Evolutionary conservation across 2,797 vertebrate genomes (phyloP).

Genomic region (Sebastes alutus): DNA sequence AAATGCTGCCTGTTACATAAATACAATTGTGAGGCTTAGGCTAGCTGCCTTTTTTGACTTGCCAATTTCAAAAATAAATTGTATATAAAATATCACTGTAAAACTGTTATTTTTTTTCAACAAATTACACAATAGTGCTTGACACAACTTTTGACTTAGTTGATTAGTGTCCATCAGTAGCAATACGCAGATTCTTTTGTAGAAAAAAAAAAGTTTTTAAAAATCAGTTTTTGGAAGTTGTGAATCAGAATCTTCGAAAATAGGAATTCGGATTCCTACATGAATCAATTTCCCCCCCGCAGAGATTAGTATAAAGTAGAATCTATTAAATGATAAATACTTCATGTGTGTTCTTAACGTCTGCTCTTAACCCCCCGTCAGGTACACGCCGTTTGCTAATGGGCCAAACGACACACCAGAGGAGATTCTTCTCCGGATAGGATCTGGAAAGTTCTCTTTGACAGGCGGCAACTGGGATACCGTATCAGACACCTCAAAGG

Average conservation of each 20-base stretch:
- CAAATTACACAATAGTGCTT: not conserved
- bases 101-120: too few relatives aligned
- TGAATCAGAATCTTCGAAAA: too few relatives aligned
- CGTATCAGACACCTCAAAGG: slow-evolving; percentile 97
- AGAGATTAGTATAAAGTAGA: not conserved
- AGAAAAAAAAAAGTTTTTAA: too few relatives aligned
- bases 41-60: not conserved
- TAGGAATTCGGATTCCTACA: too few relatives aligned
- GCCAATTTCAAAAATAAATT: not conserved
- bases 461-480: slow-evolving; percentile 98
- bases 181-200: not conserved
- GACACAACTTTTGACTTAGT: not conserved
- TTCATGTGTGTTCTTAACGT: not conserved
- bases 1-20: not conserved
- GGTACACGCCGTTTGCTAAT: slow-evolving; percentile 96
- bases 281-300: rapidly evolving
- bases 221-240: too few relatives aligned
- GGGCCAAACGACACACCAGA: slow-evolving; percentile 97
- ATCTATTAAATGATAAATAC: not conserved
- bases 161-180: not conserved
- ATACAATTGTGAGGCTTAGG: not conserved
- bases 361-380: slow-evolving; percentile 52
- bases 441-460: slow-evolving; percentile 95
- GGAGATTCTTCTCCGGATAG: slow-evolving; percentile 94
- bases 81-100: not conserved